These are phyloP conservation scores for Pseudochaenichthys georgianus DNA, from an alignment of 2,797 vertebrate genomes.

Conservation along the genomic window DNA sequence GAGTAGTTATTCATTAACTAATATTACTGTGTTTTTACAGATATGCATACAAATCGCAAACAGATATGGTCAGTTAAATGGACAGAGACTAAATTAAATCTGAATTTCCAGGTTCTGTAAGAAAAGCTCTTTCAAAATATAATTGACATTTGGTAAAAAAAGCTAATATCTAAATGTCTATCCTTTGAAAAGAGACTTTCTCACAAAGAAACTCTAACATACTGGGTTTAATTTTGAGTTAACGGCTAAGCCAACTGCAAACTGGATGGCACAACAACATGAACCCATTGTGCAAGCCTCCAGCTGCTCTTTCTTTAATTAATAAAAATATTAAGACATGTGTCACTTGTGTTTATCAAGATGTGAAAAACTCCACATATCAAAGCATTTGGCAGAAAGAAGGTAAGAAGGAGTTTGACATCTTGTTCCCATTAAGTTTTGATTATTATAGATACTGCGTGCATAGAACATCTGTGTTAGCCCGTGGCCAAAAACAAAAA, in stretches of 20 bases:
- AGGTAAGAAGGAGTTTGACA: slow-evolving; percentile 8
- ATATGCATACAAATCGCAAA: background rate
- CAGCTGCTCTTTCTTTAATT: slow-evolving; percentile 19
- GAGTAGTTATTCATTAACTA: background rate
- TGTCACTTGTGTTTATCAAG: background rate
- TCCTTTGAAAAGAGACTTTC: background rate
- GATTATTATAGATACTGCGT: slow-evolving; percentile 34
- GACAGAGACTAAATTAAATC: background rate
- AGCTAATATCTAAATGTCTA: background rate
- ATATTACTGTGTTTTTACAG: slow-evolving; percentile 5
- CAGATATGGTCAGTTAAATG: background rate
- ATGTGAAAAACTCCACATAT: slow-evolving; percentile 9
- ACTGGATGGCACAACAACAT: slow-evolving; percentile 4
- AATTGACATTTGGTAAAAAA: background rate
- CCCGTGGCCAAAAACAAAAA: slow-evolving; percentile 54
- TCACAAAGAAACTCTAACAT: background rate
- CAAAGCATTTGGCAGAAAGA: background rate
- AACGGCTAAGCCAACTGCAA: slow-evolving; percentile 28
- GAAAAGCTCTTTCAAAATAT: background rate
- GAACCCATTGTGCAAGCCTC: background rate
- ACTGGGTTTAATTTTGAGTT: slow-evolving; percentile 24
- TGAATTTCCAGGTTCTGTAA: background rate
- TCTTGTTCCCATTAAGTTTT: slow-evolving; percentile 46
- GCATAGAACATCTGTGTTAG: slow-evolving; percentile 68
- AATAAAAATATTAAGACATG: slow-evolving; percentile 8